phyloP scores from a whole-genome alignment of 2,797 vertebrate genomes.

The Pyrocephalus nanus region DNA sequence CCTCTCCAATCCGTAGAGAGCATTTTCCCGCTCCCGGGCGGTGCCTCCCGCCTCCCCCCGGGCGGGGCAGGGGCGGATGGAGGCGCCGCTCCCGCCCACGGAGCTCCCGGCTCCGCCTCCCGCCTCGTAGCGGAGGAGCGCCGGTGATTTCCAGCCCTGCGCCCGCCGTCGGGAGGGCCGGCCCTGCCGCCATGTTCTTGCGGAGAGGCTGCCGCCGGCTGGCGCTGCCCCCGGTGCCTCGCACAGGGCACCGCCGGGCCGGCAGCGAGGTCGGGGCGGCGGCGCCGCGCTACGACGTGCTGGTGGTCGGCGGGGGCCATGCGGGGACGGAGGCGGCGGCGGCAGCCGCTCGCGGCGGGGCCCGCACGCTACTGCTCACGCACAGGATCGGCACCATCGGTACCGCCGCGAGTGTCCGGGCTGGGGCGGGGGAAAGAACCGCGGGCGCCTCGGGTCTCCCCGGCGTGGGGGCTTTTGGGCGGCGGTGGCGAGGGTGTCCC shows the following conservation, averaged over 20 bases:
- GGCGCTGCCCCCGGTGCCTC: fast-evolving
- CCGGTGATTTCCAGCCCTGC: background rate
- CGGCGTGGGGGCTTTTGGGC: background rate
- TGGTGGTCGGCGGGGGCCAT: conserved; percentile 74
- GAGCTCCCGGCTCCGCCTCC: background rate
- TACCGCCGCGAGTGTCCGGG: conserved; percentile 26
- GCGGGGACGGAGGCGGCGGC: conserved; percentile 84
- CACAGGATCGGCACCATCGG: conserved; percentile 90
- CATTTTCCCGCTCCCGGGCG: background rate
- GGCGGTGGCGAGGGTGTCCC: background rate
- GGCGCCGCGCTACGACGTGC: conserved; percentile 50
- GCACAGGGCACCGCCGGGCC: background rate
- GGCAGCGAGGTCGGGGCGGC: background rate
- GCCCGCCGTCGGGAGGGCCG: background rate
- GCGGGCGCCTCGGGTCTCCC: no score
- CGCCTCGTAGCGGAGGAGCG: background rate
- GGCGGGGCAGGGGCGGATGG: no score
- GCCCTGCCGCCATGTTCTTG: background rate
- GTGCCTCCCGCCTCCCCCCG: background rate
- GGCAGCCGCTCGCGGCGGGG: conserved; percentile 83
- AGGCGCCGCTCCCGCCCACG: background rate
- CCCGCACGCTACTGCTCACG: conserved; percentile 87
- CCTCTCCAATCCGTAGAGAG: background rate
- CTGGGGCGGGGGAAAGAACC: background rate
- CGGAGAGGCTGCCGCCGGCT: background rate